Base-by-base conservation (phyloP, 1,140 invertebrate species). In the Aporrectodea caliginosa region DNA sequence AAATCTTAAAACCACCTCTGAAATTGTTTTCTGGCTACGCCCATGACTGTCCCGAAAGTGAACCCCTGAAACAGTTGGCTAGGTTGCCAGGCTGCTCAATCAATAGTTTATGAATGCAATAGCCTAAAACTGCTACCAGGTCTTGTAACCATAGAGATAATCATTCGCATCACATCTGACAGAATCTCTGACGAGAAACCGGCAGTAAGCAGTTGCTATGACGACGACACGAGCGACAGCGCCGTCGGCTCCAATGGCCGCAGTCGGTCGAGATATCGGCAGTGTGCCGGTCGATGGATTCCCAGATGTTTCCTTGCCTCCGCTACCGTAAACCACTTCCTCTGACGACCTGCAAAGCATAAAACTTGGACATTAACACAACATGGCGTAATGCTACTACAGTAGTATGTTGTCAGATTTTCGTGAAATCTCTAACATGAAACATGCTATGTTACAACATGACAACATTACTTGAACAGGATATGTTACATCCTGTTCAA, bases 301-400 rank as follows among this genome's bases (percentile, higher is more conserved):
- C 93, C 92, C 77, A 97, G 90, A 86, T 95, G 92, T 78, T 93
- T 91, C 79, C 96, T 87, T 35, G 95, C 95, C 84, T 96, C 94
- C 73, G 95, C 92, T 82, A 96, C 91, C 43, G 92, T 92, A 87
- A 96, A 96, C 95, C 95, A 97, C 87, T 95, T 94, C 80, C 95
- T 90, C 86, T 94, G 94, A 72, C 95, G 92, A 71, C 94, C 94
- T 91, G 80, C 73, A 84, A 82, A 79, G 82, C 81, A 77, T n/a
- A 81, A 78, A 80, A 71, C 58, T n/a, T 16, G 14, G 14, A 14
- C 58, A 16, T 69, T 16, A 16, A 69, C 14, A 69, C n/a, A 69
- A 69, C 14, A 69, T 14, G 58, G 27, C n/a, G 27, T 16, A 14
- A 16, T n/a, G 14, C 58, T 69, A 69, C 58, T 69, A n/a, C 58